Base-by-base conservation (phyloP, 1,140 invertebrate species). In the Frieseomelitta varia region DNA sequence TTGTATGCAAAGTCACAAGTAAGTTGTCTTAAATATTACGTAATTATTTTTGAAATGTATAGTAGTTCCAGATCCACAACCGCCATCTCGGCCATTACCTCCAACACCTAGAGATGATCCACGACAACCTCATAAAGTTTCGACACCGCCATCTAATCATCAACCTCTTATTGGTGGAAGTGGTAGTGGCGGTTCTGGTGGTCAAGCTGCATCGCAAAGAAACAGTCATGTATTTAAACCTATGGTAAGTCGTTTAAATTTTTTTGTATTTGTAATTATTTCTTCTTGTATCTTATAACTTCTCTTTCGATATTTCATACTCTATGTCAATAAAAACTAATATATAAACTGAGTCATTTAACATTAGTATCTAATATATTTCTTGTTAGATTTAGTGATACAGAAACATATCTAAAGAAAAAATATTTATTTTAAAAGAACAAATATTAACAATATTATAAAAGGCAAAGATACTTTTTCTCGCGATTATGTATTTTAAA, bases 171-270 rank as follows among this genome's bases (percentile, higher is more conserved):
- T 93, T 80, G 83, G 85, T 68, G 88, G 93, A 11, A 91, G 90
- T 34, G 90, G 91, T 77, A 92, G 94, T 56, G 93, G 94, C 72
- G 93, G 93, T 69, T 93, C 94, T 4, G 91, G 91, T 47, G 93
- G 91, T 39, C 94, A 94, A 87, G 85, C 95, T 24, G 96, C 95
- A 67, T 96, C 96, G 87, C 97, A 97, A 89, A 96, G 96, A 89
- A 97, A 97, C 92, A 96, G 97, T 91, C 97, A 97, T 92, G 96
- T 97, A 88, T 98, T 98, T 93, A 98, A 98, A 93, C 97, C 97
- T 76, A 97, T 97, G 97, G 97, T 97, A 94, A 94, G 96, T 58
- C 24, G 63, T 88, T 68, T 77, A 34, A 27, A 34, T 14, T 53
- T 69, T 10, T 24, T 53, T 61, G 2, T n/a, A 67, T 30, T 61